Evolutionary conservation across 2,888 invertebrate genomes (phyloP).

Genomic region (Nemotelus nigrinus): DNA sequence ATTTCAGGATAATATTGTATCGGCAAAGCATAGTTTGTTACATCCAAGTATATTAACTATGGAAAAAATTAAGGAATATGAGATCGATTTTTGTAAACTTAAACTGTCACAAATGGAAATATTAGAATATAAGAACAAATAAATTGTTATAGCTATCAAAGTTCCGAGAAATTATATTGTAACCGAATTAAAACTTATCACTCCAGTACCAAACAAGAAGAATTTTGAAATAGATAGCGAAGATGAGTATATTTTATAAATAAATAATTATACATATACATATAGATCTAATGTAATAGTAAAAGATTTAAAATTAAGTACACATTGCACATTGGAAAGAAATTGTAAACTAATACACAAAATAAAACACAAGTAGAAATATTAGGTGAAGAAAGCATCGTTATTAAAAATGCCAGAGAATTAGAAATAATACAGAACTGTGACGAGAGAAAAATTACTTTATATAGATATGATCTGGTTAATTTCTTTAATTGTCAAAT

Average conservation of each 20-base stretch:
- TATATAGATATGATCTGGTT: background rate
- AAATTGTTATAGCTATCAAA: conserved; percentile 23
- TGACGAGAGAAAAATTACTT: background rate
- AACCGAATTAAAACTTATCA: background rate
- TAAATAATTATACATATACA: background rate
- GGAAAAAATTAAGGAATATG: too few relatives aligned
- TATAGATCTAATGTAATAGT: background rate
- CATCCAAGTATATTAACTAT: too few relatives aligned
- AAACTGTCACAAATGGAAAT: too few relatives aligned
- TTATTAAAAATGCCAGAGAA: background rate
- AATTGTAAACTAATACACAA: too few relatives aligned
- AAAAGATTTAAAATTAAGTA: conserved; percentile 16
- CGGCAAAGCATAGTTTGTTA: too few relatives aligned
- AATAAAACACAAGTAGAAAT: too few relatives aligned
- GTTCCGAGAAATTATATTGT: conserved; percentile 19
- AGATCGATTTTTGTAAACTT: too few relatives aligned
- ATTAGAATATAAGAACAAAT: background rate
- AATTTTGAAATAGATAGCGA: too few relatives aligned
- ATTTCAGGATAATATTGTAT: too few relatives aligned
- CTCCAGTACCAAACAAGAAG: too few relatives aligned
- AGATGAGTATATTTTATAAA: too few relatives aligned
- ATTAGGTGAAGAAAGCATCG: background rate
- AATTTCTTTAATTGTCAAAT: conserved; percentile 1
- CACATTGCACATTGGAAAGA: background rate
- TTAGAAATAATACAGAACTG: background rate